Evolutionary conservation across 1,140 invertebrate genomes (phyloP).

Genomic region (Drosophila virilis): DNA sequence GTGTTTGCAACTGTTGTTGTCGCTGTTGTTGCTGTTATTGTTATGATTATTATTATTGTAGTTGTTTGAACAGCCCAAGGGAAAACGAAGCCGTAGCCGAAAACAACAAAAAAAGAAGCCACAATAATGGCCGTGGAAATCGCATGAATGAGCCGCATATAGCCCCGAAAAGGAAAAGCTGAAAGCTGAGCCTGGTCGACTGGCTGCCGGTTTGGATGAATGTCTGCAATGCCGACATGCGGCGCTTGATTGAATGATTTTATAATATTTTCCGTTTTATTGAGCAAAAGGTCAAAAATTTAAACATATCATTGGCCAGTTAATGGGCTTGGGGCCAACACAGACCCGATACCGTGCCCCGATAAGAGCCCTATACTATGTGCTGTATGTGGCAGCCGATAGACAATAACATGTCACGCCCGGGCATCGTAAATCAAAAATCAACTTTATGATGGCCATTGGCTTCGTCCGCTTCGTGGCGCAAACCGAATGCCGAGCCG

Average conservation of each 20-base stretch:
- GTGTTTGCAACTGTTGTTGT: constrained; percentile 43
- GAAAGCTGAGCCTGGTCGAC: constrained; percentile 2
- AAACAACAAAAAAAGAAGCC: constrained; percentile 28
- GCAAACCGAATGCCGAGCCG: constrained; percentile 15
- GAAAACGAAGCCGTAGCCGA: neutral
- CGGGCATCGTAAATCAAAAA: constrained; percentile 64
- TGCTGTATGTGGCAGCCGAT: neutral
- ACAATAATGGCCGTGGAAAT: constrained; percentile 56
- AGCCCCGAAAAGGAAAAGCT: constrained; percentile 20
- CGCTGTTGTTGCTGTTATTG: constrained; percentile 14
- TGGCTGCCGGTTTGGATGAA: constrained; percentile 28
- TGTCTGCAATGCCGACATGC: constrained; percentile 46
- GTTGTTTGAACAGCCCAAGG: constrained; percentile 14
- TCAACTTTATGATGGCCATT: constrained; percentile 53
- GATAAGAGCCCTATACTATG: neutral
- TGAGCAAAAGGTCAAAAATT: constrained; percentile 54
- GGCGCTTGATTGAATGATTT: constrained; percentile 75
- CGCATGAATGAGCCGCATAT: constrained; percentile 68
- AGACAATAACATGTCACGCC: constrained; percentile 69
- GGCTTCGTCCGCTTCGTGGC: neutral
- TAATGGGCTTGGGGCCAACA: constrained; percentile 21
- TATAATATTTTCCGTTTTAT: constrained; percentile 73
- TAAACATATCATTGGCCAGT: constrained; percentile 62
- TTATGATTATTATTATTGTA: constrained; percentile 17
- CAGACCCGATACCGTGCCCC: neutral